phyloP scores from a whole-genome alignment of 2,113 vertebrate genomes.

The Lonchura striata region DNA sequence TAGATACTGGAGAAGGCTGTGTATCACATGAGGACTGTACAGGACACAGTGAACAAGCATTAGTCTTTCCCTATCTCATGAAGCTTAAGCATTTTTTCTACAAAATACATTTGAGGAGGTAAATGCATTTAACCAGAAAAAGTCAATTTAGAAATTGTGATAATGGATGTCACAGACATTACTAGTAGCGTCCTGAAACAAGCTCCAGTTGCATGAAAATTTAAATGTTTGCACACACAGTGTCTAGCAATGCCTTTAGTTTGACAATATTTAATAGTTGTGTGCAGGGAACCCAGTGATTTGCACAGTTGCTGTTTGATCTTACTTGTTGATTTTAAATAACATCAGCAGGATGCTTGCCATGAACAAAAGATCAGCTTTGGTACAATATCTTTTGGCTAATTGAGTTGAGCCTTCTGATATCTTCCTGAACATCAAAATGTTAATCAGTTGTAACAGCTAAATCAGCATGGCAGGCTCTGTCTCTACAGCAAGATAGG shows the following conservation, averaged over 20 bases:
- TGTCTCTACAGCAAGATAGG: not conserved
- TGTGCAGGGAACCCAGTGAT: not conserved
- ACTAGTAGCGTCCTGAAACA: not conserved
- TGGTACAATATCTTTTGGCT: conserved; percentile 33
- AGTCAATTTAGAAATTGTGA: not conserved
- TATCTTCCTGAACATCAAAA: conserved; percentile 28
- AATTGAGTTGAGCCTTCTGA: conserved; percentile 38
- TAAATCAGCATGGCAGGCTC: conserved; percentile 62
- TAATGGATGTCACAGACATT: not conserved
- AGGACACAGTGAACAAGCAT: not conserved
- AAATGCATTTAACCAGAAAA: not conserved
- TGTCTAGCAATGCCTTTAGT: not conserved
- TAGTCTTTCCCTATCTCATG: not conserved
- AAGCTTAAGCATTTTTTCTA: not conserved
- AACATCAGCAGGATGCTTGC: not conserved
- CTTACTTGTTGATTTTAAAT: conserved; percentile 4
- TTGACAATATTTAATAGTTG: not conserved
- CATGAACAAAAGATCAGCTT: conserved; percentile 21
- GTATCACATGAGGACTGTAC: not conserved
- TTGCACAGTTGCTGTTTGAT: not conserved
- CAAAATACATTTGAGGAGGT: not conserved
- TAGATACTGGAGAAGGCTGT: not conserved
- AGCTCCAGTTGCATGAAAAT: not conserved
- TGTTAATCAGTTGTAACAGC: conserved; percentile 38
- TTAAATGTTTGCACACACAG: not conserved